Evolutionary conservation across 2,113 vertebrate species (phyloP), one percentile per base, ranked within the genome.

Genomic region (Macrotis lagotis): DNA sequence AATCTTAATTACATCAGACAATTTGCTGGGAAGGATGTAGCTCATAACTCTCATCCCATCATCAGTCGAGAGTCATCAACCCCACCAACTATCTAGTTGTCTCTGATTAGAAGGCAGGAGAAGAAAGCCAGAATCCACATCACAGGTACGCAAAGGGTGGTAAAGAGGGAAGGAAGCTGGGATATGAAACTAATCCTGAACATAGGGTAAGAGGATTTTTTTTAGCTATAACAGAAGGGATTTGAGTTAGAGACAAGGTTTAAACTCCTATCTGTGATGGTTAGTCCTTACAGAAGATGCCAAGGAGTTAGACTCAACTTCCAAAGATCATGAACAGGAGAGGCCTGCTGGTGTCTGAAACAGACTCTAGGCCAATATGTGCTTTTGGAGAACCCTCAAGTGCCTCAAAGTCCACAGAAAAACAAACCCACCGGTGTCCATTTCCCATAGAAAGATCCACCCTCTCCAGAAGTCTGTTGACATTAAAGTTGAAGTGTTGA

Each of bases 191-290:
- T 44, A 83, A 83, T 83, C 19, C 24, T 24, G 66, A 66, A 66
- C 31, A 16, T 16, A 66, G 59, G 3, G 31, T 14, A 50, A 92
- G 89, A 89, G 31, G 31, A 91, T n/a, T 50, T 1, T 16, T 19
- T 8, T 92, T 14, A 3, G n/a, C 22, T 0, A 0, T 4, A 91
- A 52, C 22, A 48, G 37, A 53, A 93, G 28, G 83, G 83, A 25
- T 2, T 14, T 3, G 25, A 83, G 59, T 47, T 51, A n/a, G 48
- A 92, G 59, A 90, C 8, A 24, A 52, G 90, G 48, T 50, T 48
- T 90, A 90, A 93, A 94, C 92, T 92, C 94, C 89, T 53, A 25
- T 47, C 51, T 14, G 9, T 47, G 9, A 11, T 47, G 59, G 74
- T 83, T 44, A n/a, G 37, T 2, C 1, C 59, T 37, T 74, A 16